phyloP scores from a whole-genome alignment of 1,140 invertebrate genomes.

The Atopsyche davidsoni region DNA sequence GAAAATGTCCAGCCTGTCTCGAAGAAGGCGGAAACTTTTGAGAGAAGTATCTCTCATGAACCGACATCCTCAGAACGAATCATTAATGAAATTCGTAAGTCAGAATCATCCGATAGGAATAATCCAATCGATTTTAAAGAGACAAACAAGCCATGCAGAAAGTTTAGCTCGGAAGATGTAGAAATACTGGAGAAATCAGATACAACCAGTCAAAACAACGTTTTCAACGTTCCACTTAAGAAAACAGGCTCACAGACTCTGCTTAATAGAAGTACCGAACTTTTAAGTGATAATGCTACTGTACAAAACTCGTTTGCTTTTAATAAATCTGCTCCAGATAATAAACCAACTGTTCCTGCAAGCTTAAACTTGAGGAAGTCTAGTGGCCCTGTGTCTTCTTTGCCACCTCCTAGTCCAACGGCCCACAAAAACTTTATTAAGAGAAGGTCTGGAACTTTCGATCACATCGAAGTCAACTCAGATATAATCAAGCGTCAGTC shows the following conservation, averaged over 20 bases:
- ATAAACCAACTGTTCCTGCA: constrained; percentile 14
- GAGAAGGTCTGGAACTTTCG: constrained; percentile 22
- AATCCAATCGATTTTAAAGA: constrained; percentile 28
- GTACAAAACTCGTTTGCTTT: background rate
- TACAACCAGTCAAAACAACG: constrained; percentile 16
- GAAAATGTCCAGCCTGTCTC: background rate
- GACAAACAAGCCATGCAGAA: constrained; percentile 32
- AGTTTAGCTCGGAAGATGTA: constrained; percentile 47
- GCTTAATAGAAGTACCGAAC: constrained; percentile 24
- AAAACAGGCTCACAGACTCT: constrained; percentile 24
- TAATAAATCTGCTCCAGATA: constrained; percentile 8
- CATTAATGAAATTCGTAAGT: constrained; percentile 21
- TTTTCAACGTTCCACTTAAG: constrained; percentile 21
- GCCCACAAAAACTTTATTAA: constrained; percentile 26
- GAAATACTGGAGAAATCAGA: constrained; percentile 43
- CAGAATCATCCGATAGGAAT: constrained; percentile 27
- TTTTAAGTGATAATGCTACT: constrained; percentile 13
- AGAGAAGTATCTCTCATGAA: constrained; percentile 25
- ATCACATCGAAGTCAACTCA: constrained; percentile 18
- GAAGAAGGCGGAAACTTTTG: constrained; percentile 15
- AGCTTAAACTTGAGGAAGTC: constrained; percentile 20
- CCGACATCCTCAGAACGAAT: constrained; percentile 20
- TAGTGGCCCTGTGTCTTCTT: constrained; percentile 14
- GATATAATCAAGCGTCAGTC: constrained; percentile 18
- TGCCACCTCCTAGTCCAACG: constrained; percentile 26